A percentile compares a stretch with the other conserved stretches of the same genome.
phyloP scores from a whole-genome alignment of 2,113 vertebrate genomes.

The Bufo gargarizans region DNA sequence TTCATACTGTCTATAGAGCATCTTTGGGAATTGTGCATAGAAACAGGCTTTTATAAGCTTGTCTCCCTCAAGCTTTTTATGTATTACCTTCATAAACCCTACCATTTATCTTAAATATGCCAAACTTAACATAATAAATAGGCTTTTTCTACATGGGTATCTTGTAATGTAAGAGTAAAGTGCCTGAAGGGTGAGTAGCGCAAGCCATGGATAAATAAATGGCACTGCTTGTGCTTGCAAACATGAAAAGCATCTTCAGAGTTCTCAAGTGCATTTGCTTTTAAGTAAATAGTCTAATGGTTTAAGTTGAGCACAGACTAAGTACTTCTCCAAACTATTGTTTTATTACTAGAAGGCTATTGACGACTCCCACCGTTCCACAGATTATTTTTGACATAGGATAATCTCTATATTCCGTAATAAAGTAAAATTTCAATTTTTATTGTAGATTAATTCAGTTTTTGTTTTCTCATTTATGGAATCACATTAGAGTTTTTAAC shows the following conservation, averaged over 20 bases:
- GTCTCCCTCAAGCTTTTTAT: slow-evolving; percentile 74
- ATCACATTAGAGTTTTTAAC: too few relatives aligned
- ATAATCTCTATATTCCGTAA: too few relatives aligned
- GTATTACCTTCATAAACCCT: slow-evolving; percentile 67
- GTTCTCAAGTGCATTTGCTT: not conserved
- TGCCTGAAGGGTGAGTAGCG: slow-evolving; percentile 66
- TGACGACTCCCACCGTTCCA: not conserved
- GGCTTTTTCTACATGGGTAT: slow-evolving; percentile 61
- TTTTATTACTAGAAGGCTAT: not conserved
- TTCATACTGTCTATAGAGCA: slow-evolving; percentile 58
- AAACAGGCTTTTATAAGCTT: slow-evolving; percentile 70
- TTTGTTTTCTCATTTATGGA: too few relatives aligned
- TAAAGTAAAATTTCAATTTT: too few relatives aligned
- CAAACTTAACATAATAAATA: slow-evolving; percentile 67
- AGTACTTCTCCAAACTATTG: not conserved
- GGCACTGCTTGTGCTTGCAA: slow-evolving; percentile 46
- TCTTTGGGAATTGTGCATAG: slow-evolving; percentile 62
- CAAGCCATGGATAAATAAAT: slow-evolving; percentile 48
- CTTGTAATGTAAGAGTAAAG: slow-evolving; percentile 62
- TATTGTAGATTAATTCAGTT: too few relatives aligned
- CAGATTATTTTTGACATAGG: too few relatives aligned
- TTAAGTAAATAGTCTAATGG: not conserved
- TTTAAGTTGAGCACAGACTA: not conserved
- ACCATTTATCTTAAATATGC: slow-evolving; percentile 69
- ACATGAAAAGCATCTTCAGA: slow-evolving; percentile 58